Evolutionary conservation across 2,797 vertebrate species (phyloP), one percentile per base, ranked within the genome.

Genomic region (Discoglossus pictus): DNA sequence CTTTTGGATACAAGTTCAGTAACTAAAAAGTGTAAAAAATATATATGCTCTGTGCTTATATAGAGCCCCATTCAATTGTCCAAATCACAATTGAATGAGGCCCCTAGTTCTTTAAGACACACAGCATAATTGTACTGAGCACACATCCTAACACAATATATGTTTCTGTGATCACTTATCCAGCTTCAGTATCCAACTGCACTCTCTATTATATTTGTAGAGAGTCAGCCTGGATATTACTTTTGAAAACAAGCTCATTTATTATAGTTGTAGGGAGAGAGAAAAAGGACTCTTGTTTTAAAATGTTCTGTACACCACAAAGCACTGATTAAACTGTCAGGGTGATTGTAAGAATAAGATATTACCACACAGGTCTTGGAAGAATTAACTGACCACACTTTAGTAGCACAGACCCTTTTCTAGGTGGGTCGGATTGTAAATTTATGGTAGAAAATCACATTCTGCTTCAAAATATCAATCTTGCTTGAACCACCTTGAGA

Each of bases 291-390:
- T 47, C 44, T 56, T 34, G 44, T 71, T 71, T 71, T 48, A 31
- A 40, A 71, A 71, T 64, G 36, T 54, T 42, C 68, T 64, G 27
- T 71, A 58, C 60, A 71, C 60, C 68, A 58, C 44, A 51, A 64
- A 62, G 53, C 50, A 64, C 68, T 71, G 68, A 71, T 71, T 71
- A 71, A 71, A 71, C 68, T 71, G 68, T 71, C 68, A 71, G 68
- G 36, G 9, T 36, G 12, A 40, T n/a, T 51, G 60, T 53, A 58
- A 40, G 60, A 25, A 71, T 71, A 71, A 64, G 58, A 71, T 71
- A 64, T 64, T 56, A 62, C 52, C 46, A 21, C 42, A 17, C 43
- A 35, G 52, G 25, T 71, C 58, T 64, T 56, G 38, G 20, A 58
- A 56, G 43, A 64, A 44, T 50, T 20, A 31, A 18, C 9, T 23